These are phyloP conservation scores for Cotesia typhae DNA, from an alignment of 1,140 invertebrate genomes.

Conservation along the genomic window DNA sequence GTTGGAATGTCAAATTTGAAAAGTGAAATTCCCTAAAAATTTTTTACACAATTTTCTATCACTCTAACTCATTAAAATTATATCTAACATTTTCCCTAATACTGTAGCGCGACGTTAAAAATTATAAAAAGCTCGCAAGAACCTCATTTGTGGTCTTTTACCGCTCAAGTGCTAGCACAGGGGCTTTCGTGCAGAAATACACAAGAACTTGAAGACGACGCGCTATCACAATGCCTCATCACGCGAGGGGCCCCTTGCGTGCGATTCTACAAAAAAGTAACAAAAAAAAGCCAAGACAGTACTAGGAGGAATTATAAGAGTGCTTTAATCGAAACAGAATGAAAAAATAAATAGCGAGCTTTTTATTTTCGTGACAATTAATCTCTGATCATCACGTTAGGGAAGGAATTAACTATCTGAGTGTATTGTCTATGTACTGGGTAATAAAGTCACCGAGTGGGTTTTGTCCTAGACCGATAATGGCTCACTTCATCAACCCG, in stretches of 20 bases:
- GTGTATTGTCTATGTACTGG: too few relatives aligned
- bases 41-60: too few relatives aligned
- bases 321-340: conserved; percentile 1
- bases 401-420: too few relatives aligned
- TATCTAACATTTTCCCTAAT: too few relatives aligned
- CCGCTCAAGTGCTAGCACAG: conserved; percentile 16
- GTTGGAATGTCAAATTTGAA: too few relatives aligned
- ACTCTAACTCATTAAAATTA: too few relatives aligned
- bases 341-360: neutral
- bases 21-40: too few relatives aligned
- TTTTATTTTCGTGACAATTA: too few relatives aligned
- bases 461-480: conserved; percentile 23
- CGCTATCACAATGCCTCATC: conserved; percentile 27
- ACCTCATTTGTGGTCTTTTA: conserved; percentile 24
- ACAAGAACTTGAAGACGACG: conserved; percentile 8
- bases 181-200: conserved; percentile 15
- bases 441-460: conserved; percentile 22
- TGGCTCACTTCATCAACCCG: conserved; percentile 23
- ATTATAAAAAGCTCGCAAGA: conserved; percentile 30
- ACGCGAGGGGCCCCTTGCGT: conserved; percentile 28
- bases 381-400: too few relatives aligned
- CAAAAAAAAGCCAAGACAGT: neutral
- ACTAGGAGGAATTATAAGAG: neutral
- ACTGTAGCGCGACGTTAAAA: neutral
- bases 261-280: neutral